These are phyloP conservation scores for Dimorphilus gyrociliatus DNA, from an alignment of 2,888 invertebrate genomes.

Conservation along the genomic window DNA sequence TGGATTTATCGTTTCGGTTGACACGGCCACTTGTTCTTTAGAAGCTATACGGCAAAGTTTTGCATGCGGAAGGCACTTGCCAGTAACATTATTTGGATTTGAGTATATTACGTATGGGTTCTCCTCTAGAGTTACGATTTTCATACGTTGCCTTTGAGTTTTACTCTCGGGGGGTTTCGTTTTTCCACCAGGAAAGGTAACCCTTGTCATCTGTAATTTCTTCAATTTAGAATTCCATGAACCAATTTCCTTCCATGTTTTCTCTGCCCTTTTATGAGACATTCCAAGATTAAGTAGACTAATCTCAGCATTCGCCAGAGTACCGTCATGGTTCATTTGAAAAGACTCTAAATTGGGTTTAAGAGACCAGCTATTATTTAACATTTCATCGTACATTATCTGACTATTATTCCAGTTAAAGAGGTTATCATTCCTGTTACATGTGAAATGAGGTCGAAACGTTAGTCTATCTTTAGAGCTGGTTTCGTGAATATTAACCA, in stretches of 20 bases:
- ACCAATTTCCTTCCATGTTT: slow-evolving; percentile 5
- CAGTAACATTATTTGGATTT: slow-evolving; percentile 77
- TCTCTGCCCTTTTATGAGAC: slow-evolving; percentile 5
- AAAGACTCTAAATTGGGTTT: too few species aligned
- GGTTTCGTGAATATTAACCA: too few species aligned
- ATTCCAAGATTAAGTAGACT: slow-evolving; percentile 6
- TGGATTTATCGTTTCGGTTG: slow-evolving; percentile 10
- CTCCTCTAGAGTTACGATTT: slow-evolving; percentile 73
- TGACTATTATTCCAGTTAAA: too few species aligned
- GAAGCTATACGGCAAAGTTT: slow-evolving; percentile 12
- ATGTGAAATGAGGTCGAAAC: too few species aligned
- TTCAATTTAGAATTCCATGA: slow-evolving; percentile 7
- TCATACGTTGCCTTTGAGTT: slow-evolving; percentile 87
- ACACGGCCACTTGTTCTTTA: slow-evolving; percentile 10
- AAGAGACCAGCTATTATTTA: too few species aligned
- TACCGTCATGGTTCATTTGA: slow-evolving; percentile 9
- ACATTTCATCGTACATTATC: too few species aligned
- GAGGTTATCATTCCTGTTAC: too few species aligned
- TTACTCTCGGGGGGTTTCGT: slow-evolving; percentile 92
- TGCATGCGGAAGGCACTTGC: slow-evolving; percentile 29
- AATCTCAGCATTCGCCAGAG: slow-evolving; percentile 5
- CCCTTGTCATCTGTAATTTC: slow-evolving; percentile 72
- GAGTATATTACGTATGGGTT: slow-evolving; percentile 86
- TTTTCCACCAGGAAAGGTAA: slow-evolving; percentile 91
- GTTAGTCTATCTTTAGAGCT: too few species aligned